Percentiles rank a stretch among this genome's conserved stretches.
Conservation (phyloP, 2,888 invertebrate species). For the Coelinius sp. region DNA sequence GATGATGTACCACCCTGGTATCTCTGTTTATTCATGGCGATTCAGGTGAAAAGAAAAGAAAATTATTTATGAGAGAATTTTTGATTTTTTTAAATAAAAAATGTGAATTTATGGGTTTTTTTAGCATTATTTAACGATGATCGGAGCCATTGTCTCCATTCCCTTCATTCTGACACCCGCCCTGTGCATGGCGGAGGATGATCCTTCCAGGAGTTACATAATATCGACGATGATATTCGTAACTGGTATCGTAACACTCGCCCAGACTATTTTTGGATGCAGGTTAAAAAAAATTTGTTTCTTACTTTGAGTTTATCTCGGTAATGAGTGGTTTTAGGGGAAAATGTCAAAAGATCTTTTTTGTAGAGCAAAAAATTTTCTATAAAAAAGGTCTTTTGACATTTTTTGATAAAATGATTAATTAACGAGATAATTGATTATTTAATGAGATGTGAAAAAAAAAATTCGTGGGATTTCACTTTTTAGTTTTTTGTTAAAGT, state of each 20-base stretch:
- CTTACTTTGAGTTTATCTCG: too few relatives aligned
- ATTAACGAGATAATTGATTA: too few relatives aligned
- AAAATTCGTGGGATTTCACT: too few relatives aligned
- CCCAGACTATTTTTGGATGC: constrained; percentile 83
- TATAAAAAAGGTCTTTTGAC: too few relatives aligned
- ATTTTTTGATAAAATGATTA: too few relatives aligned
- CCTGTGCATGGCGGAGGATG: constrained; percentile 83
- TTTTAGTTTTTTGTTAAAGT: too few relatives aligned
- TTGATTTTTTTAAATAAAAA: not conserved
- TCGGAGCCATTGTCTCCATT: constrained; percentile 86
- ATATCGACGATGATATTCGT: constrained; percentile 89
- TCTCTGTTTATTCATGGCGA: constrained; percentile 84
- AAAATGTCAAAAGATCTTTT: too few relatives aligned
- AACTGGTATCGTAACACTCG: constrained; percentile 82
- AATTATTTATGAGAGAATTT: too few relatives aligned
- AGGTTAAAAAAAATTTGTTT: too few relatives aligned
- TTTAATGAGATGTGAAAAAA: too few relatives aligned
- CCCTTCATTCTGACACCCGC: constrained; percentile 87
- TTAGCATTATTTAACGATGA: constrained; percentile 88
- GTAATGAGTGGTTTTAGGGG: too few relatives aligned
- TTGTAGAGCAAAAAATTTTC: too few relatives aligned
- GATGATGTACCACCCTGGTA: constrained; percentile 90
- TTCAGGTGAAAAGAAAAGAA: constrained; percentile 81
- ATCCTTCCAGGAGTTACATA: constrained; percentile 82
- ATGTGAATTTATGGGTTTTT: constrained; percentile 41